phyloP scores from a whole-genome alignment of 2,113 vertebrate species.

The Lota lota region DNA sequence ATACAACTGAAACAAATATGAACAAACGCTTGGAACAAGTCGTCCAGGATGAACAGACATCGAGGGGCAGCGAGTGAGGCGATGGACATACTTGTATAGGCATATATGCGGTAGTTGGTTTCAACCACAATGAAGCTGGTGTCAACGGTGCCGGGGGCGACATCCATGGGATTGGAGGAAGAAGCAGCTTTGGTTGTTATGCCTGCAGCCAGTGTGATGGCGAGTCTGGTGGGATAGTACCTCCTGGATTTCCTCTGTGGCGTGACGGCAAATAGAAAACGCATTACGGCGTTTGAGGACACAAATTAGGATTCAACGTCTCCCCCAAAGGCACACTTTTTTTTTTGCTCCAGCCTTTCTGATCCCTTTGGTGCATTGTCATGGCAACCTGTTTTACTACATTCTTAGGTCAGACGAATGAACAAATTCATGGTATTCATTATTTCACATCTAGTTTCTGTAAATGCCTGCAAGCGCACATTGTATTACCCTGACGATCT shows the following conservation, averaged over 20 bases:
- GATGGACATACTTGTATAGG: constrained; percentile 81
- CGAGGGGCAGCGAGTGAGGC: not conserved
- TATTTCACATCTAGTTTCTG: no score
- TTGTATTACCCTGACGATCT: no score
- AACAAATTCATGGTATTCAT: no score
- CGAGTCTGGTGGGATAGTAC: constrained; percentile 88
- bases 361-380: no score
- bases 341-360: no score
- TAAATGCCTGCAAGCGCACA: no score
- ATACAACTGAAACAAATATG: not conserved
- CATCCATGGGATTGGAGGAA: constrained; percentile 26
- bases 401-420: no score
- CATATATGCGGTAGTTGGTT: constrained; percentile 90
- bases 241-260: constrained; percentile 85
- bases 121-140: constrained; percentile 86
- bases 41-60: not conserved
- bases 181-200: constrained; percentile 71
- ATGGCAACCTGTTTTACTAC: no score
- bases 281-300: not conserved
- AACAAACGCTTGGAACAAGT: not conserved
- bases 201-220: constrained; percentile 87
- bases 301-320: no score
- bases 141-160: constrained; percentile 57
- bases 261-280: not conserved
- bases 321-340: no score